These are phyloP conservation scores for Avahi laniger DNA, from an alignment of 2,797 vertebrate genomes.

Conservation along the genomic window DNA sequence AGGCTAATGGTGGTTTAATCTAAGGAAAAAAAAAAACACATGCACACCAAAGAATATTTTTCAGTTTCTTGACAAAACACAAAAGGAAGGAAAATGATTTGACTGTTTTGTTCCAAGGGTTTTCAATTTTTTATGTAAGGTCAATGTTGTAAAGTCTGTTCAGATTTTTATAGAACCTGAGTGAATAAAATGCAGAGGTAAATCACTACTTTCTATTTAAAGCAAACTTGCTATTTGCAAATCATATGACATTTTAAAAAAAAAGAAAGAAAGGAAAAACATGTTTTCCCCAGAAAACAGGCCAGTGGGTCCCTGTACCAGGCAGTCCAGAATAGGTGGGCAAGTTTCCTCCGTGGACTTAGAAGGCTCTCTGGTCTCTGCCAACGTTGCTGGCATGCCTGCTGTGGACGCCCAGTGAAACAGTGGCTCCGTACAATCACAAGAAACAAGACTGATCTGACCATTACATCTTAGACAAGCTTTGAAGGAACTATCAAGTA, in stretches of 20 bases:
- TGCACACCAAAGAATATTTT: constrained; percentile 21
- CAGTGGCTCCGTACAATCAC: not conserved
- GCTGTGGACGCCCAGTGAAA: not conserved
- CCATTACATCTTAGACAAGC: not conserved
- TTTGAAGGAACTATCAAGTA: not conserved
- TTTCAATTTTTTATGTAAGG: constrained; percentile 37
- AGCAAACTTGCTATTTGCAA: constrained; percentile 45
- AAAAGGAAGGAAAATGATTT: constrained; percentile 8
- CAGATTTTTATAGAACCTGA: constrained; percentile 50
- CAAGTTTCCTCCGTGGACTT: not conserved
- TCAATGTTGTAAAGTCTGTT: constrained; percentile 35
- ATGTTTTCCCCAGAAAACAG: not conserved
- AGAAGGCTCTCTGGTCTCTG: not conserved
- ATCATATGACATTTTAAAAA: not conserved
- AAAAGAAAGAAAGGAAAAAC: not conserved
- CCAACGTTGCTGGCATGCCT: accelerated
- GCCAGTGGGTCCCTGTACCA: not conserved
- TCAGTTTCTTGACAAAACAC: constrained; percentile 52
- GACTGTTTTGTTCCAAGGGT: constrained; percentile 25
- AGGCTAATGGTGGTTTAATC: constrained; percentile 63
- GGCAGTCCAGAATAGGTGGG: not conserved
- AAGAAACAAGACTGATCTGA: not conserved
- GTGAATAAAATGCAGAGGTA: constrained; percentile 47
- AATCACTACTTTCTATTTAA: constrained; percentile 57
- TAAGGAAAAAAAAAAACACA: not conserved